Percentiles rank a stretch among this genome's conserved stretches.
These are phyloP conservation scores for Leptinotarsa haldemani DNA, from an alignment of 2,888 invertebrate species.

Conservation along the genomic window DNA sequence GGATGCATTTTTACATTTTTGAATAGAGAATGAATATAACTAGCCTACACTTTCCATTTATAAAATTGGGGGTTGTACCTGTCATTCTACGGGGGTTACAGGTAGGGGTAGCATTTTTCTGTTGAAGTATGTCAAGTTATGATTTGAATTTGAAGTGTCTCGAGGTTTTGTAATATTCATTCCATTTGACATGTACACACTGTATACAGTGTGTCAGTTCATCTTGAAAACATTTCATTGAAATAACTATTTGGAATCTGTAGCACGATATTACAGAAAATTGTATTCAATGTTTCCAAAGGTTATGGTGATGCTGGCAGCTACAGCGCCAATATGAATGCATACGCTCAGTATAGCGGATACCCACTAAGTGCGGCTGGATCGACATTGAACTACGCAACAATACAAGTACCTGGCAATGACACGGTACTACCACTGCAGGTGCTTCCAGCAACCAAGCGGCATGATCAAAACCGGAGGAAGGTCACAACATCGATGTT, in stretches of 20 bases:
- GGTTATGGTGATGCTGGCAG: not conserved
- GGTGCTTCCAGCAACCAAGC: conserved; percentile 32
- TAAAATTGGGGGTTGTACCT: no score
- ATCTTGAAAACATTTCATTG: not conserved
- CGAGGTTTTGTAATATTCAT: no score
- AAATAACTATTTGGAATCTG: not conserved
- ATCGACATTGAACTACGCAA: conserved; percentile 47
- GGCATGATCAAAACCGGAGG: conserved; percentile 39
- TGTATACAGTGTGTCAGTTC: no score
- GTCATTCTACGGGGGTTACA: no score
- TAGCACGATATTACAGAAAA: not conserved
- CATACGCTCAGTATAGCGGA: not conserved
- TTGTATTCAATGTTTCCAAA: not conserved
- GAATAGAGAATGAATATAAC: no score
- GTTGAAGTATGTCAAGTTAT: no score
- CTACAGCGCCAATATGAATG: not conserved
- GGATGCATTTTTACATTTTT: no score
- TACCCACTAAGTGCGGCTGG: conserved; percentile 28
- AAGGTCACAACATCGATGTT: conserved; percentile 42
- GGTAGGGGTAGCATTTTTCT: no score
- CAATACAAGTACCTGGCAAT: conserved; percentile 49
- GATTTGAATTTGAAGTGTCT: no score
- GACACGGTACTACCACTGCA: conserved; percentile 31
- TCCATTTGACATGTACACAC: no score
- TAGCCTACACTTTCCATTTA: no score